Conservation (phyloP, 2,888 invertebrate genomes). For the Cheilosia vernalis region DNA sequence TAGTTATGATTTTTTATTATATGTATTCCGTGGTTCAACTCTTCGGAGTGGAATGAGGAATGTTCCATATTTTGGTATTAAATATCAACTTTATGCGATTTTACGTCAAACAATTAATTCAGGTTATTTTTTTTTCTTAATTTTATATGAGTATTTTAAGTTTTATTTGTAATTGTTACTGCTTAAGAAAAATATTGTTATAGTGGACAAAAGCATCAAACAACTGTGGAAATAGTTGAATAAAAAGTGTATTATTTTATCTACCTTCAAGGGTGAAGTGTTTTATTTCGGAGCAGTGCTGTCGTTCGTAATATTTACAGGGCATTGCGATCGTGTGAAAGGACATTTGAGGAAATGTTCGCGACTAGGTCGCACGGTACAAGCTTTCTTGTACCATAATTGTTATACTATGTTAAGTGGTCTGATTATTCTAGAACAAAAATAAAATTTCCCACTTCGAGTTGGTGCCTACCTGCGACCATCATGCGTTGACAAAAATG, state of each 20-base stretch:
- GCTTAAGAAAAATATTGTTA: slow-evolving; percentile 15
- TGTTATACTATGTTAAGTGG: too few species aligned
- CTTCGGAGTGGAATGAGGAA: slow-evolving; percentile 15
- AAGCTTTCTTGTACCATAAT: too few species aligned
- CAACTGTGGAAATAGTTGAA: slow-evolving; percentile 6
- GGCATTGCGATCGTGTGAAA: too few species aligned
- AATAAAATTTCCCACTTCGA: too few species aligned
- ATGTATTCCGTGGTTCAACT: slow-evolving; percentile 17
- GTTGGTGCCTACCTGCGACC: too few species aligned
- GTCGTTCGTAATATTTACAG: too few species aligned
- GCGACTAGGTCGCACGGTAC: too few species aligned
- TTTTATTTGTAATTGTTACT: not conserved
- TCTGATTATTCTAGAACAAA: too few species aligned
- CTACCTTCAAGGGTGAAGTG: slow-evolving; percentile 28
- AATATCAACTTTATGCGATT: slow-evolving; percentile 51
- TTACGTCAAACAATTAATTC: slow-evolving; percentile 48
- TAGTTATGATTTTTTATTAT: slow-evolving; percentile 26
- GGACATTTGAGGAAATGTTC: too few species aligned
- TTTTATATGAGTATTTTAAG: slow-evolving; percentile 10
- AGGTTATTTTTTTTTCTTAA: slow-evolving; percentile 36
- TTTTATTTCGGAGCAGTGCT: not conserved
- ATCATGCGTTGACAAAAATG: too few species aligned
- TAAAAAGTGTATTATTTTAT: slow-evolving; percentile 49
- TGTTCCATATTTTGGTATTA: slow-evolving; percentile 44
- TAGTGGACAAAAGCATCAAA: slow-evolving; percentile 9